These are phyloP conservation scores for Sciurus carolinensis DNA, from an alignment of 2,797 vertebrate genomes.

Conservation along the genomic window DNA sequence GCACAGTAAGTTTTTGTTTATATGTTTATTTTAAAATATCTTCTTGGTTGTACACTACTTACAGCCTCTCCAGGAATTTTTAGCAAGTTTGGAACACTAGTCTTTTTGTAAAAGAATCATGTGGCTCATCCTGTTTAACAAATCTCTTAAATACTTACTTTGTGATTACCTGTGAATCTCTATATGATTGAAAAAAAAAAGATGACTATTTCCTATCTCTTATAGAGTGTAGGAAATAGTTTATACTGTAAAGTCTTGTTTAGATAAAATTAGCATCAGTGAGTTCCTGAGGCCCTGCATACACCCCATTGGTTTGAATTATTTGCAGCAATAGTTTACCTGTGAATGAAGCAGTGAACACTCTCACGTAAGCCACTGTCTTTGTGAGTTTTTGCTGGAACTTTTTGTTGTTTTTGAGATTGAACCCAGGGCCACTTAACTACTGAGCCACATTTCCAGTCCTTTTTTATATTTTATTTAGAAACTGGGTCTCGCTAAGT, in stretches of 20 bases:
- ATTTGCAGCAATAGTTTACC: not conserved
- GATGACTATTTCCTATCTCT: not conserved
- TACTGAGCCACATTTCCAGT: too few relatives aligned
- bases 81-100: not conserved
- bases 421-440: too few relatives aligned
- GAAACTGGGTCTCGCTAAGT: too few relatives aligned
- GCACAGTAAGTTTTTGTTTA: not conserved
- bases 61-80: not conserved
- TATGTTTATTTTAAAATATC: not conserved
- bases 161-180: not conserved
- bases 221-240: not conserved
- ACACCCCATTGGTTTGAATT: not conserved
- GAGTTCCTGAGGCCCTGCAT: not conserved
- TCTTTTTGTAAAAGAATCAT: conserved; percentile 21
- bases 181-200: not conserved
- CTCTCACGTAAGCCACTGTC: not conserved
- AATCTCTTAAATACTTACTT: not conserved
- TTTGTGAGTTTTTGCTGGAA: not conserved
- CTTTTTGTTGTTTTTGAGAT: not conserved
- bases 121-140: not conserved
- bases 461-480: too few relatives aligned
- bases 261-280: not conserved
- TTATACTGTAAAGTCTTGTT: not conserved
- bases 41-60: not conserved
- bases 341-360: not conserved